A percentile compares a stretch with the other conserved stretches of the same genome.
Conservation (phyloP, 2,113 vertebrate species). For the Paradisaea rubra region DNA sequence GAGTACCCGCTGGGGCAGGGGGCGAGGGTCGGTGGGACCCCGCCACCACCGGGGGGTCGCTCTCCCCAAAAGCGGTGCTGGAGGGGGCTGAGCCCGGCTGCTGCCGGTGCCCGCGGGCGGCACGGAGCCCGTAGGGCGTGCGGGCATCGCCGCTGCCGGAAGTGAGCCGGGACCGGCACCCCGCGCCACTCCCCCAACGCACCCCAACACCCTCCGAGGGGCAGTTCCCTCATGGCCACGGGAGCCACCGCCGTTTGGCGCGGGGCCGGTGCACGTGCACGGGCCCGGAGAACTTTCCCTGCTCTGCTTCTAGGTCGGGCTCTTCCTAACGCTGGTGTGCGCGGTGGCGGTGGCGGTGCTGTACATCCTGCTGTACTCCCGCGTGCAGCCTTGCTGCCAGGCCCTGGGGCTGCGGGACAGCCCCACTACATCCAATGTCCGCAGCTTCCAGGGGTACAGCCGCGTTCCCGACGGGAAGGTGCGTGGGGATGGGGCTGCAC, state of each 20-base stretch:
- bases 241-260: background rate
- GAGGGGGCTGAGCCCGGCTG: background rate
- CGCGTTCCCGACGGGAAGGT: conserved; percentile 76
- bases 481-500: background rate
- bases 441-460: conserved; percentile 66
- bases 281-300: background rate
- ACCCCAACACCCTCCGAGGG: background rate
- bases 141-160: background rate
- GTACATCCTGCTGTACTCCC: conserved; percentile 32
- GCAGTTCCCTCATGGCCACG: fast-evolving
- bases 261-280: background rate
- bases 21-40: background rate
- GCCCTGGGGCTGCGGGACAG: background rate
- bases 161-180: background rate
- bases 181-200: background rate
- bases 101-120: background rate
- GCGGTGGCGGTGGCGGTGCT: background rate
- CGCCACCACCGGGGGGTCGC: background rate
- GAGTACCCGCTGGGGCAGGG: background rate
- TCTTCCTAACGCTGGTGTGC: conserved; percentile 43
- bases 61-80: background rate
- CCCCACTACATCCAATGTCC: background rate
- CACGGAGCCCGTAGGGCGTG: background rate
- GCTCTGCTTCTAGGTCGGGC: conserved; percentile 25
- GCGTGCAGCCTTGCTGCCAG: background rate